A percentile compares a stretch with the other conserved stretches of the same genome.
Conservation (phyloP, 2,888 invertebrate genomes). For the Pinctada fucata region DNA sequence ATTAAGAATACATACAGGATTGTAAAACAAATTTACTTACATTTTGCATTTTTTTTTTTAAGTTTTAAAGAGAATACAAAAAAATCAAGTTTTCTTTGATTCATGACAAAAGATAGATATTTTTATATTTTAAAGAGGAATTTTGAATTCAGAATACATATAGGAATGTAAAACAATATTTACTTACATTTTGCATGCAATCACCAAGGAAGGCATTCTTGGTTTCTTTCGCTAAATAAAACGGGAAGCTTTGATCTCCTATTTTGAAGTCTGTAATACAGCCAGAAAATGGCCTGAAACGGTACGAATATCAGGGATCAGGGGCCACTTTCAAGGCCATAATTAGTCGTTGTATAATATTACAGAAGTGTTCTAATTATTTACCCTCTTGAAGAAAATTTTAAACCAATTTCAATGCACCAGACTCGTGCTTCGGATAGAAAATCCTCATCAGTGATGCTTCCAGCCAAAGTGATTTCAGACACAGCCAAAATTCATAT, state of each 20-base stretch:
- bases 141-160: not conserved
- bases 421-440: too few relatives aligned
- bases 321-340: too few relatives aligned
- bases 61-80: not conserved
- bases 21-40: not conserved
- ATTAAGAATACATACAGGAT: not conserved
- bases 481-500: too few relatives aligned
- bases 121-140: not conserved
- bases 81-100: not conserved
- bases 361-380: too few relatives aligned
- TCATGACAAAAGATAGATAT: not conserved
- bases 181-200: conserved; percentile 37
- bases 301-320: too few relatives aligned
- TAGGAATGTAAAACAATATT: too few relatives aligned
- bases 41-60: not conserved
- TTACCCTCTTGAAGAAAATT: too few relatives aligned
- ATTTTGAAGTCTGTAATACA: conserved; percentile 35
- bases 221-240: conserved; percentile 31
- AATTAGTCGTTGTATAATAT: too few relatives aligned
- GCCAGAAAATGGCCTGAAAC: conserved; percentile 3
- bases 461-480: too few relatives aligned
- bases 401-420: too few relatives aligned
- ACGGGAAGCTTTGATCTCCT: conserved; percentile 19
- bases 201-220: conserved; percentile 31
- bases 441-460: too few relatives aligned